A percentile compares a stretch with the other conserved stretches of the same genome.
Conservation (phyloP, 2,888 invertebrate species). For the Muschampia plurimacula region DNA sequence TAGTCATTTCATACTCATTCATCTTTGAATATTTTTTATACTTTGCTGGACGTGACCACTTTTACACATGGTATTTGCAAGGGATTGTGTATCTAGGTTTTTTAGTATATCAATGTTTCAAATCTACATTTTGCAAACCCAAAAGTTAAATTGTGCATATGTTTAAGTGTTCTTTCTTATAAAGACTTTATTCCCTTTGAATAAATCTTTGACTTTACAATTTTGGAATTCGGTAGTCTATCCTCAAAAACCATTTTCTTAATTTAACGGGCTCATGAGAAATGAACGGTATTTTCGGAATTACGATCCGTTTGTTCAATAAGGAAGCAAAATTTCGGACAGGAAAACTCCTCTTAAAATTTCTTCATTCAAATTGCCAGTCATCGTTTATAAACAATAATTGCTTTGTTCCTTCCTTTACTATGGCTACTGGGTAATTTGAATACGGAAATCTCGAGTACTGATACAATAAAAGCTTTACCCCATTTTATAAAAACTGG, state of each 20-base stretch:
- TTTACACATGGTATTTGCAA: no score
- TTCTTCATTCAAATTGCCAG: not conserved
- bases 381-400: slow-evolving; percentile 3
- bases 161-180: no score
- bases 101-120: no score
- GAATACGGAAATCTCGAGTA: not conserved
- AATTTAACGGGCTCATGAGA: slow-evolving; percentile 3
- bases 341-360: slow-evolving; percentile 9
- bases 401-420: not conserved
- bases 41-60: no score
- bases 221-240: not conserved
- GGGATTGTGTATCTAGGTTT: no score
- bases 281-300: not conserved
- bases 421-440: not conserved
- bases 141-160: not conserved
- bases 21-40: no score
- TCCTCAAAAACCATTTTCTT: not conserved
- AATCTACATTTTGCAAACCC: not conserved
- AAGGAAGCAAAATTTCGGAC: slow-evolving; percentile 26
- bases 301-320: slow-evolving; percentile 22
- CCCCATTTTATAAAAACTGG: not conserved
- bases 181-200: no score
- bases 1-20: no score
- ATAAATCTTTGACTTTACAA: not conserved
- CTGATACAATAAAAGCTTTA: not conserved